Base-by-base conservation (phyloP, 2,113 vertebrate species). In the Oncorhynchus clarkii region DNA sequence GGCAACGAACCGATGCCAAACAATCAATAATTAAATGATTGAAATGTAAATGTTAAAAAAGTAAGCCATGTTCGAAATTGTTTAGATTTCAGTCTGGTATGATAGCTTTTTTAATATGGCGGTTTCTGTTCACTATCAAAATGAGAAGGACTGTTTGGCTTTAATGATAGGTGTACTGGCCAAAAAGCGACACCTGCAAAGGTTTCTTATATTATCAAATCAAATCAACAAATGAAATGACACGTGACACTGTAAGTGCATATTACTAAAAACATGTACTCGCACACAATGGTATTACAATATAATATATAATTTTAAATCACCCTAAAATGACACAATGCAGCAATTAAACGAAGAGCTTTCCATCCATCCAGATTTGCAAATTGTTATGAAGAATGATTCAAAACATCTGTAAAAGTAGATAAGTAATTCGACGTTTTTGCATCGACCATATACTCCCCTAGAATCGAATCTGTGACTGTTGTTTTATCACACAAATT, bases 391-490 rank as follows among this genome's bases (percentile, higher is more conserved):
- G 24, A 67, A 45, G 8, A 29, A 13, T 29, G 24, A n/a, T 68
- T 22, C 3, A n/a, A 14, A 34, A 45, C 39, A 45, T 45, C 39
- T 45, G 9, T 45, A 12, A 34, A 31, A 94, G 94, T 95, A 95
- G 92, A 95, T 95, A 94, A 95, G 94, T 92, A 94, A 87, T 60
- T 86, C 92, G 96, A 96, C 92, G 96, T 95, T 95, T 95, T 96
- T 96, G 93, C 96, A 96, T 96, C 96, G 95, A 95, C 96, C 95
- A 96, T 95, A 96, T 96, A 96, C 95, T 96, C 96, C 96, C 96
- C 96, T 96, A 96, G 94, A 95, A 96, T 95, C 95, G 96, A 96
- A 96, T 96, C 95, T 96, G 96, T 96, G 96, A 96, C 94, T 93
- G 75, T 92, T 90, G 89, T 87, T 90, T 93, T 87, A 95, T 49